Evolutionary conservation across 2,888 invertebrate species (phyloP), one percentile per base, ranked within the genome.

Genomic region (Digitonthophagus gazella): DNA sequence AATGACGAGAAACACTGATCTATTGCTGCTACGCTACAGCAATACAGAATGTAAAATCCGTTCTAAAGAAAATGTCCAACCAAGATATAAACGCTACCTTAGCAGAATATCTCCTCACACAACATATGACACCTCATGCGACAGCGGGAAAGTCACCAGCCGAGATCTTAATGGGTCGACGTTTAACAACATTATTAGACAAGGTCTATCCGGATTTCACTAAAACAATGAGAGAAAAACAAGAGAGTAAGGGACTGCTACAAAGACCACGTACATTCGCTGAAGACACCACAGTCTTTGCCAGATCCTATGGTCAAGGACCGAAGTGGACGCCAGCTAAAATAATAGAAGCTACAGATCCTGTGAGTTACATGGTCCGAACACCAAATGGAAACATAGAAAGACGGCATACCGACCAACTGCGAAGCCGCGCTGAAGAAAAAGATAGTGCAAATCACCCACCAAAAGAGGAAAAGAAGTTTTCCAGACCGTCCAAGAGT

Each of bases 101-200:
- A 57, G n/a, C 57, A 15, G 65, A 70, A 58, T 71, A 72, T 56
- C 61, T 74, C 6, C 57, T 73, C 15, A 66, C 63, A 44, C 71
- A 73, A 58, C 72, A 72, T 56, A 65, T 69, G 11, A 73, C 74
- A n/a, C 71, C 73, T 16, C 69, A 65, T 11, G 56, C 68, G 19
- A 65, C 72, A 1, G 72, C 75, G 14, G 74, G 74, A n/a, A 55
- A 20, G n/a, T 67, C 67, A 3, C 71, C 71, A 56, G 69, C 71
- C 2, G 74, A 72, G 65, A 44, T 75, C 15, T 67, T 75, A 65
- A 20, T 54, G 54, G 18, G 54, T 2, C 28, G 65, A 54, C 16
- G 19, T 18, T 18, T 61, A 4, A 61, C 61, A 11, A 18, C 18
- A 8, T 8, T 61, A 14, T 18, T 61, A 16, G 61, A 61, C 18